These are phyloP conservation scores for Barbus barbus DNA, from an alignment of 2,113 vertebrate species.

Conservation along the genomic window DNA sequence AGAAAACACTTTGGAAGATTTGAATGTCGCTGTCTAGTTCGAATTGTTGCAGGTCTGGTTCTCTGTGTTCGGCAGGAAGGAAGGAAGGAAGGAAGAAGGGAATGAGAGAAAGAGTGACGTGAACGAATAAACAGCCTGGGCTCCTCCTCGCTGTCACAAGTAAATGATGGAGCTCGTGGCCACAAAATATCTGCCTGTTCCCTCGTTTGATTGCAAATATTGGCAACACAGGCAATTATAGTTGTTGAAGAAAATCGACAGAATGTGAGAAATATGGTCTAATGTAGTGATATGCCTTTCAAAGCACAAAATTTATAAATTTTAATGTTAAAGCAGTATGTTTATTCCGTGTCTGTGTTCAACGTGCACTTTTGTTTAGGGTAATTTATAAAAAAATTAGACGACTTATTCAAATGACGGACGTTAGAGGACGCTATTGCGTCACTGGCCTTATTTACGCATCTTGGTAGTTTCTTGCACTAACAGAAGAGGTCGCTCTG, in stretches of 20 bases:
- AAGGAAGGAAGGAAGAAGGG: constrained; percentile 59
- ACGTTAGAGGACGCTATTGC: constrained; percentile 30
- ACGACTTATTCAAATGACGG: not conserved
- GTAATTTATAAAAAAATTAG: not conserved
- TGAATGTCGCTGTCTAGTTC: constrained; percentile 65
- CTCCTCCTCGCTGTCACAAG: constrained; percentile 53
- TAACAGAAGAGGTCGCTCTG: constrained; percentile 11
- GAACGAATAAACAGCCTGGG: constrained; percentile 77
- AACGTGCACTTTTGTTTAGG: constrained; percentile 8
- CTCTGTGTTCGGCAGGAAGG: constrained; percentile 70
- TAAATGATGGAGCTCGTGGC: constrained; percentile 20
- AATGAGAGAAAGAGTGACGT: constrained; percentile 70
- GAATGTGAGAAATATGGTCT: no score
- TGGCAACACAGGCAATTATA: not conserved
- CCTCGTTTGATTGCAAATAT: not conserved
- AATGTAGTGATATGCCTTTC: not conserved
- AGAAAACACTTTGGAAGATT: constrained; percentile 71
- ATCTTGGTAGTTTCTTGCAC: not conserved
- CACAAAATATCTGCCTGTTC: not conserved
- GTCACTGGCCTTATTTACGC: not conserved
- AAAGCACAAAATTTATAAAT: not conserved
- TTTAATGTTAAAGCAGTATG: not conserved
- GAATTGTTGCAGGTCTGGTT: constrained; percentile 61
- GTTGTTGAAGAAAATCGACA: not conserved
- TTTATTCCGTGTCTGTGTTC: not conserved